These are phyloP conservation scores for Sarcophaga bullata DNA, from an alignment of 1,140 invertebrate genomes.

Conservation along the genomic window DNA sequence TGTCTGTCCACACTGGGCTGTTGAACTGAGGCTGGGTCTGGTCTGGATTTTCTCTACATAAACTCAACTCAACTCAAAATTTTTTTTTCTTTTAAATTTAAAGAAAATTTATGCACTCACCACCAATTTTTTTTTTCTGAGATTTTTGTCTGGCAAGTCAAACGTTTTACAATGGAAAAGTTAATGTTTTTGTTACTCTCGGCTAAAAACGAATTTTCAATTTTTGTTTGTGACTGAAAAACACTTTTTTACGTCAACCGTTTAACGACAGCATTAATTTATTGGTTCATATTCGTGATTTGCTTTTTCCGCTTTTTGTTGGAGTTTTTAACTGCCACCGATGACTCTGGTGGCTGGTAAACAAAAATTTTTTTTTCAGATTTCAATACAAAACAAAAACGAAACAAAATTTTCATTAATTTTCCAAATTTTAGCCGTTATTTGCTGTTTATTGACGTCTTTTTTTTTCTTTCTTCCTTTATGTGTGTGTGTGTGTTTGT, in stretches of 20 bases:
- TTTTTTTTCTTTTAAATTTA: not conserved
- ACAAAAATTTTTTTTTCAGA: not conserved
- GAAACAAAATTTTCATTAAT: not conserved
- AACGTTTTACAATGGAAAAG: constrained; percentile 29
- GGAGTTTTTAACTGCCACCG: not conserved
- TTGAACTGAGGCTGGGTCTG: no score
- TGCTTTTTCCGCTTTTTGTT: not conserved
- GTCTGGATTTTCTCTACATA: not conserved
- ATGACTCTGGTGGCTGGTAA: no score
- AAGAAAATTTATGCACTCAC: constrained; percentile 29
- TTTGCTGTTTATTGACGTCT: no score
- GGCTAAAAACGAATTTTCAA: not conserved
- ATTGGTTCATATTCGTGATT: constrained; percentile 46
- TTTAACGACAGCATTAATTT: constrained; percentile 46
- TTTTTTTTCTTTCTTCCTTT: no score
- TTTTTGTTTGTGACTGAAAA: constrained; percentile 18
- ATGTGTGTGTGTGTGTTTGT: no score
- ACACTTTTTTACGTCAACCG: constrained; percentile 35
- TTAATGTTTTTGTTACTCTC: not conserved
- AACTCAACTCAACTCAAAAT: not conserved
- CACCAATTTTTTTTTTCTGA: not conserved
- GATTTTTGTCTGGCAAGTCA: constrained; percentile 21
- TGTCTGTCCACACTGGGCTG: not conserved
- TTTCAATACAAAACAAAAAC: not conserved
- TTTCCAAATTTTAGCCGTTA: not conserved